Conservation (phyloP, 2,888 invertebrate species). For the Dynastes grantii region DNA sequence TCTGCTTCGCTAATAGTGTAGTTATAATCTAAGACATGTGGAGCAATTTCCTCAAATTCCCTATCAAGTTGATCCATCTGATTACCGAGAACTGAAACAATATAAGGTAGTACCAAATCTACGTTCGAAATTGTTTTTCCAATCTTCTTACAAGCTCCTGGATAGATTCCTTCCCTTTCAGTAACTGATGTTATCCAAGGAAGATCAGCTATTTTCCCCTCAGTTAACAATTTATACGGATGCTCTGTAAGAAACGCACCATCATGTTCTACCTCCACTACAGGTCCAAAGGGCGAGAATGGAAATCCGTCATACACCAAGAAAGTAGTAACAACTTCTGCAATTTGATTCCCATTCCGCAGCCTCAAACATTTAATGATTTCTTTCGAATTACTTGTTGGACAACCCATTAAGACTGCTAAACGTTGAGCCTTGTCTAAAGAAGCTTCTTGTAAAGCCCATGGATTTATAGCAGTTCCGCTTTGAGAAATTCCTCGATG, state of each 20-base stretch:
- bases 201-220: conserved; percentile 74
- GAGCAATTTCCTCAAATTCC: conserved; percentile 76
- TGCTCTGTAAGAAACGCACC: conserved; percentile 75
- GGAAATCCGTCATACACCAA: conserved; percentile 67
- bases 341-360: conserved; percentile 74
- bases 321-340: conserved; percentile 67
- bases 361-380: conserved; percentile 77
- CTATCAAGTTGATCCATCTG: conserved; percentile 70
- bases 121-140: not conserved
- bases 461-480: conserved; percentile 76
- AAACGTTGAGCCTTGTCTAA: conserved; percentile 75
- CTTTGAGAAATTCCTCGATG: conserved; percentile 78
- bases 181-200: conserved; percentile 80
- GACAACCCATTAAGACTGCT: conserved; percentile 76
- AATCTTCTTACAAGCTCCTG: conserved; percentile 74
- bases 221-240: conserved; percentile 75
- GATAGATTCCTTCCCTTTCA: conserved; percentile 81
- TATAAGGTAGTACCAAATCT: not conserved
- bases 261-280: conserved; percentile 71
- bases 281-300: conserved; percentile 80
- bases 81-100: conserved; percentile 53
- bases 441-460: conserved; percentile 72
- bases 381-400: conserved; percentile 70
- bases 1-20: conserved; percentile 69
- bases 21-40: conserved; percentile 77